These are phyloP conservation scores for Thalassophryne amazonica DNA, from an alignment of 2,797 vertebrate species.

Conservation along the genomic window DNA sequence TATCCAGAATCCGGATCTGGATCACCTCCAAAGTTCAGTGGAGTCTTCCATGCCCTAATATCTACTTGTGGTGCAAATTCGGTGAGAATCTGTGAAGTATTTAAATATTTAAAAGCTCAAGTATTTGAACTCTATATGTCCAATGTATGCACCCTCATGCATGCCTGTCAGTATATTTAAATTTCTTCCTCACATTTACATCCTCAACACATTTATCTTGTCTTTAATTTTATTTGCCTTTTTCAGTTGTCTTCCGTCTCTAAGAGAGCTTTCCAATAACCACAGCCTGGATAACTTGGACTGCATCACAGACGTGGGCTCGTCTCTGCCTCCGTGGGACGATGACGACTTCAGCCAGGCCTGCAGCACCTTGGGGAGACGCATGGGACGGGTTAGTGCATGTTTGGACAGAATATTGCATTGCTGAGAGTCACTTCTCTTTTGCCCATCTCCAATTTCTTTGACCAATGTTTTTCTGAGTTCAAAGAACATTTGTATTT, in stretches of 20 bases:
- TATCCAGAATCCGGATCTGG: too few relatives aligned
- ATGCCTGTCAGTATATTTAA: background rate
- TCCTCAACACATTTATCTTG: background rate
- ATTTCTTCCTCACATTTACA: background rate
- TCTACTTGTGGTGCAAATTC: too few relatives aligned
- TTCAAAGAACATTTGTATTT: conserved; percentile 5
- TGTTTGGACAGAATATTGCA: background rate
- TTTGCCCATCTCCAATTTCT: background rate
- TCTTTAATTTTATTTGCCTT: conserved; percentile 9
- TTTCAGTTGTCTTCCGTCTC: conserved; percentile 82
- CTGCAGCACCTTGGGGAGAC: conserved; percentile 83
- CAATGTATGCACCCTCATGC: background rate
- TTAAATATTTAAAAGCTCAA: too few relatives aligned
- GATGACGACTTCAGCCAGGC: conserved; percentile 94
- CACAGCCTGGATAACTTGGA: conserved; percentile 95
- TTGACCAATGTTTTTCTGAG: conserved; percentile 2
- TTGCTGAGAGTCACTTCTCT: background rate
- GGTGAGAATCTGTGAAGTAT: too few relatives aligned
- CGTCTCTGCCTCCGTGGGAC: conserved; percentile 91
- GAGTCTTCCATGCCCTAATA: too few relatives aligned
- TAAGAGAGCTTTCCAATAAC: conserved; percentile 80
- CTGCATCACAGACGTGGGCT: conserved; percentile 86
- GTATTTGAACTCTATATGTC: conserved; percentile 6
- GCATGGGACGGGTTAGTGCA: conserved; percentile 86
- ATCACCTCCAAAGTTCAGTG: too few relatives aligned